phyloP scores from a whole-genome alignment of 2,888 invertebrate species.

The Zeuzera pyrina region DNA sequence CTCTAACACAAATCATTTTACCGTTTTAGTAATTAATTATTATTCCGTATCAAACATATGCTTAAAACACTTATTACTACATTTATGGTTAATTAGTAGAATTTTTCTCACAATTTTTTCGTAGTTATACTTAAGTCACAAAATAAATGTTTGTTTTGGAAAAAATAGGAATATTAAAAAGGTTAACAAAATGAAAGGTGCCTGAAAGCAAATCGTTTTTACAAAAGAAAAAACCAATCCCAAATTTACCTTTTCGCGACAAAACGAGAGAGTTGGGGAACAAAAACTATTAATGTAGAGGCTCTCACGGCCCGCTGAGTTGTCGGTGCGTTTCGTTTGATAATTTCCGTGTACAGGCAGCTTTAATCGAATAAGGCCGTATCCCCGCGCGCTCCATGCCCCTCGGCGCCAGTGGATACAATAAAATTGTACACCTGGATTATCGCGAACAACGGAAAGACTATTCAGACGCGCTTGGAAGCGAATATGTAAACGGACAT shows the following conservation, averaged over 20 bases:
- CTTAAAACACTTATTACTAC: no score
- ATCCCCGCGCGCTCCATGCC: conserved; percentile 17
- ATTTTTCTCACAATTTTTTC: no score
- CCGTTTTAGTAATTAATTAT: no score
- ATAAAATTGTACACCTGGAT: conserved; percentile 53
- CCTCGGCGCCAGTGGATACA: conserved; percentile 28
- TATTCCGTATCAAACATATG: no score
- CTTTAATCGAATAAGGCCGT: conserved; percentile 65
- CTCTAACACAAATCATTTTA: no score
- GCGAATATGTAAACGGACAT: conserved; percentile 21
- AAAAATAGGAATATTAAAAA: no score
- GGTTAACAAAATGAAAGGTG: conserved; percentile 38
- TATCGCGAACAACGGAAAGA: conserved; percentile 30
- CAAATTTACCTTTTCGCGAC: conserved; percentile 40
- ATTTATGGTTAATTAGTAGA: no score
- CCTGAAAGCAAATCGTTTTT: conserved; percentile 35
- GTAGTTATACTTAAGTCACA: no score
- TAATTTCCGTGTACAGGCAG: conserved; percentile 65
- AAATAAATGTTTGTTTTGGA: no score
- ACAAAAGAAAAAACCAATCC: conserved; percentile 29
- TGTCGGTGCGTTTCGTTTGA: conserved; percentile 67
- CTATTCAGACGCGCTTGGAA: conserved; percentile 26
- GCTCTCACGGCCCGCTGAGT: conserved; percentile 60
- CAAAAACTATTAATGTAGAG: conserved; percentile 67
- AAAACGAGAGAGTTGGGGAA: conserved; percentile 48